These are phyloP conservation scores for Axis porcinus DNA, from an alignment of 2,113 vertebrate genomes.

Conservation along the genomic window DNA sequence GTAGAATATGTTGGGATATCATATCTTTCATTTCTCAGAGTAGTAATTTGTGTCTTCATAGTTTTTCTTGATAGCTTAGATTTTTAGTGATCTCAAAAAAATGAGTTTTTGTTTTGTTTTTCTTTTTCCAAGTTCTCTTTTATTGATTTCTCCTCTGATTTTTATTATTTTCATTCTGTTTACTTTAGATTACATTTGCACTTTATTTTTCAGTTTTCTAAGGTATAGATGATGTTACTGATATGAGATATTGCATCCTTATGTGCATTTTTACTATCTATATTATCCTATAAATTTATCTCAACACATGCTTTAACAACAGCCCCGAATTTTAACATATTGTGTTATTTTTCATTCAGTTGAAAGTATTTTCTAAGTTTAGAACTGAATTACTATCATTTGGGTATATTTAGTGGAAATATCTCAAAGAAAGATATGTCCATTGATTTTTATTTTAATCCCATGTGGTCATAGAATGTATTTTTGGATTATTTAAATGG, in stretches of 20 bases:
- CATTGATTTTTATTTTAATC: background rate
- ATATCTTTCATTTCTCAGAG: background rate
- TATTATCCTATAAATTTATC: background rate
- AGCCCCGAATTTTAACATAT: background rate
- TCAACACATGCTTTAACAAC: background rate
- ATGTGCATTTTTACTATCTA: background rate
- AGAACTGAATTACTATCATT: background rate
- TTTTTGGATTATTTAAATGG: background rate
- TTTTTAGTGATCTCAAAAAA: background rate
- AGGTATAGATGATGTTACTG: background rate
- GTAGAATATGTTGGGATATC: background rate
- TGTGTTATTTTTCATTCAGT: background rate
- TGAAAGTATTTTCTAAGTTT: background rate
- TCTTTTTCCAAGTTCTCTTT: background rate
- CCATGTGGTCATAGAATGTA: background rate
- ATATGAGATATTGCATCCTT: background rate
- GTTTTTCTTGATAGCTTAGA: background rate
- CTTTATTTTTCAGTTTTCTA: background rate
- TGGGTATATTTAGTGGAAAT: background rate
- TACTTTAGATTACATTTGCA: background rate
- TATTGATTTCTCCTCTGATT: background rate
- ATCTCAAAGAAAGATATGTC: background rate
- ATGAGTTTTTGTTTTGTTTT: background rate
- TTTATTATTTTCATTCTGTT: background rate
- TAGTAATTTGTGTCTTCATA: background rate